A percentile compares a stretch with the other conserved stretches of the same genome.
phyloP scores from a whole-genome alignment of 53 echinoderm and acorn worm genomes.

The Actinopyga echinites region DNA sequence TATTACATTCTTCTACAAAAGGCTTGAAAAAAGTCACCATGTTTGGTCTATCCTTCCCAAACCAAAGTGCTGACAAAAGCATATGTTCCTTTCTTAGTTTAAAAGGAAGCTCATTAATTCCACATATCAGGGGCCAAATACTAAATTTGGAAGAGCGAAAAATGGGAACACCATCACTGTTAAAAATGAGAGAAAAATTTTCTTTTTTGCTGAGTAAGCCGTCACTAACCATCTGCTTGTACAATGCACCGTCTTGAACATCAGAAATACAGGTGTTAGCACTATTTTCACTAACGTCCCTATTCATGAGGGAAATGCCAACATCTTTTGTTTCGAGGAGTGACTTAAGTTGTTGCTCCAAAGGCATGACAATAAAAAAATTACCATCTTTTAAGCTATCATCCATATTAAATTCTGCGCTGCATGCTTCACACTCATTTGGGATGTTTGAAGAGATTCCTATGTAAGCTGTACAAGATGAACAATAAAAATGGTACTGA shows the following conservation, averaged over 20 bases:
- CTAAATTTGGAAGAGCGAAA: conserved; percentile 22
- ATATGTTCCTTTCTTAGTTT: conserved; percentile 34
- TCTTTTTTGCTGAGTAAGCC: neutral
- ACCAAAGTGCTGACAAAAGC: conserved; percentile 48
- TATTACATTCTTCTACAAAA: conserved; percentile 50
- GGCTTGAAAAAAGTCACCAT: conserved; percentile 57
- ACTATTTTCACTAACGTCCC: neutral
- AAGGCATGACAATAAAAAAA: conserved; percentile 12
- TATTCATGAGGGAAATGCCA: neutral
- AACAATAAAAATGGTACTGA: conserved; percentile 46
- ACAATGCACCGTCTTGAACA: conserved; percentile 26
- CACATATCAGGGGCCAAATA: conserved; percentile 35
- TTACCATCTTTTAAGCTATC: conserved; percentile 20
- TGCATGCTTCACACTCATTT: neutral
- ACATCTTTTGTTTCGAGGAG: neutral
- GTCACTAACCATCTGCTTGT: neutral
- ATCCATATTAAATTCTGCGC: neutral
- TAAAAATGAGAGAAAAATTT: conserved; percentile 15
- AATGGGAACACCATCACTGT: conserved; percentile 36
- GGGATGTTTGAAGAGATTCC: neutral
- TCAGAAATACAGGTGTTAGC: neutral
- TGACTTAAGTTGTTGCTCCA: conserved; percentile 12
- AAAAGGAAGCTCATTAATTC: conserved; percentile 41
- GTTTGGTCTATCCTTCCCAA: conserved; percentile 44
- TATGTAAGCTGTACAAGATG: conserved; percentile 8